Conservation (phyloP, 2,797 vertebrate species). For the Eulemur rubriventer region DNA sequence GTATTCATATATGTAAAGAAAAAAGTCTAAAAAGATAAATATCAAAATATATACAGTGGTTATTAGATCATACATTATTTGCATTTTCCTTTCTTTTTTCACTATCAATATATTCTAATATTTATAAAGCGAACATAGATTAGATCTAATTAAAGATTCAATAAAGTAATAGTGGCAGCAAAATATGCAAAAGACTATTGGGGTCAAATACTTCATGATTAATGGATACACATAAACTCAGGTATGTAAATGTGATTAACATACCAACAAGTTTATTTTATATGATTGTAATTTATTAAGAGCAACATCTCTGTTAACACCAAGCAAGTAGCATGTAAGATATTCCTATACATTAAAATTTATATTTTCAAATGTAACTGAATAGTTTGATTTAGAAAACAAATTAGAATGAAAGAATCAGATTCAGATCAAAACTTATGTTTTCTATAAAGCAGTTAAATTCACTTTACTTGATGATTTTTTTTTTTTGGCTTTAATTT, state of each 20-base stretch:
- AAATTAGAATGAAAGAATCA: not conserved
- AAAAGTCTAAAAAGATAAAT: not conserved
- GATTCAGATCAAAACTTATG: not conserved
- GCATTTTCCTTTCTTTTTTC: not conserved
- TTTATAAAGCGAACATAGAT: not conserved
- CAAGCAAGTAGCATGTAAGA: not conserved
- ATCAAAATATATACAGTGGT: not conserved
- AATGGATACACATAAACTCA: not conserved
- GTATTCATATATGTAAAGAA: not conserved
- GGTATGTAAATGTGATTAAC: not conserved
- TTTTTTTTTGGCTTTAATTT: not conserved
- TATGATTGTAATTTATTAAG: not conserved
- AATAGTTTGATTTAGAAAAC: not conserved
- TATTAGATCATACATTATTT: not conserved
- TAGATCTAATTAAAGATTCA: not conserved
- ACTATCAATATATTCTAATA: not conserved
- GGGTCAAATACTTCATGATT: slow-evolving; percentile 59
- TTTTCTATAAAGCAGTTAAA: not conserved
- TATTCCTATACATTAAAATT: not conserved
- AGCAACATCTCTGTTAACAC: not conserved
- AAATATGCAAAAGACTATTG: slow-evolving; percentile 42
- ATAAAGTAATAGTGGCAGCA: slow-evolving; percentile 55
- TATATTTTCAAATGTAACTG: not conserved
- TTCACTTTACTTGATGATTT: not conserved
- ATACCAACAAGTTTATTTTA: not conserved